Evolutionary conservation across 2,888 invertebrate species (phyloP), one percentile per base, ranked within the genome.

Genomic region (Drosophila histrio): DNA sequence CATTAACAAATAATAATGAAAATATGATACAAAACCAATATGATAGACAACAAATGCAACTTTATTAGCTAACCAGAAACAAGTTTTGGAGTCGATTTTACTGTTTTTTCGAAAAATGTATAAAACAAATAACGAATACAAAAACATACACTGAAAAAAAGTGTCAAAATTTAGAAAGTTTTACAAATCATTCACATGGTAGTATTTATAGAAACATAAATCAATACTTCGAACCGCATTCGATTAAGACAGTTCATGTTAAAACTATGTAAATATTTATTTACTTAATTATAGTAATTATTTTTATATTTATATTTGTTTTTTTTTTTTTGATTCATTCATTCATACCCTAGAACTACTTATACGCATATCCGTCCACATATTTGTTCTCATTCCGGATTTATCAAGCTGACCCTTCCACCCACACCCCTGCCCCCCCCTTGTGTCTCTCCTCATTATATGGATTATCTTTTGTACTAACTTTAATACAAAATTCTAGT

Each of bases 11-110:
- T 17, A 17, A 17, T 5, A 11, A 30, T 13, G 34, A 44, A 39
- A 43, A 38, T 58, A 39, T 41, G 43, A 60, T 52, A 76, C 24
- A 49, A 49, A 46, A 30, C 17, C 15, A 24, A 52, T 41, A 59
- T 30, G 56, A 32, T n/a, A 67, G 34, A 53, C 52, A 47, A 59
- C 5, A 74, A 73, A 61, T 61, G 57, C 63, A 77, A 68, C 84
- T 77, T 80, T 83, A 80, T 44, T 78, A 85, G 77, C 73, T 62
- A 79, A 76, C 46, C 61, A 62, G 56, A 63, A 78, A 88, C 71
- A 89, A 87, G 79, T 90, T 89, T 89, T 89, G 86, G 89, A 90
- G 86, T 39, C 80, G 86, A 89, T 84, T 89, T 89, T 89, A 90
- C 89, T 84, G 84, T 89, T 88, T 89, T 88, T 85, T 84, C 84